Evolutionary conservation across 2,888 invertebrate species (phyloP).

Genomic region (Sminthurinus aureus): DNA sequence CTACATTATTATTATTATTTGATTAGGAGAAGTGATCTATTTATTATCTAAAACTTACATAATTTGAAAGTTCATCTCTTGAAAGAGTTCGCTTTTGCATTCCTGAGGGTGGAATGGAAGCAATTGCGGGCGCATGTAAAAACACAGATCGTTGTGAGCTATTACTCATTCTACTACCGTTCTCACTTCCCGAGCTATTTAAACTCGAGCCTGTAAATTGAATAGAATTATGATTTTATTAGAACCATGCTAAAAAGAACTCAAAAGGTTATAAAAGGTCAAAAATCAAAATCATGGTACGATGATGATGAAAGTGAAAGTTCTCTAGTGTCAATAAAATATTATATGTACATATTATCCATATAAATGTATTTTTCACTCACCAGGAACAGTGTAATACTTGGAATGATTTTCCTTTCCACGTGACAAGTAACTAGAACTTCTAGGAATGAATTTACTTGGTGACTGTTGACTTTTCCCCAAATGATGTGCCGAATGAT

Average conservation of each 20-base stretch:
- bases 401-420: conserved; percentile 39
- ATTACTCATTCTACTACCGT: conserved; percentile 50
- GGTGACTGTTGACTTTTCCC: conserved; percentile 20
- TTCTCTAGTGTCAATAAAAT: too few relatives aligned
- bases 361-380: too few relatives aligned
- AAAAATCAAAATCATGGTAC: too few relatives aligned
- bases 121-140: conserved; percentile 60
- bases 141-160: conserved; percentile 58
- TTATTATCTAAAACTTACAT: conserved; percentile 38
- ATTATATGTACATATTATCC: too few relatives aligned
- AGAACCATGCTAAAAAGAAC: not conserved
- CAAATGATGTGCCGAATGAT: not conserved
- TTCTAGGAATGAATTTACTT: conserved; percentile 30
- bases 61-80: conserved; percentile 50
- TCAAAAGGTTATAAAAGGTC: not conserved
- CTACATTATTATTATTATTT: too few relatives aligned
- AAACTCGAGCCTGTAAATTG: conserved; percentile 42
- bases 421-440: conserved; percentile 32
- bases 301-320: too few relatives aligned
- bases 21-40: too few relatives aligned
- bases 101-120: conserved; percentile 58
- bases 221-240: not conserved
- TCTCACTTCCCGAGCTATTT: conserved; percentile 54
- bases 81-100: conserved; percentile 44
- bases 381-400: conserved; percentile 41